Evolutionary conservation across 2,888 invertebrate species (phyloP).

Genomic region (Caenorhabditis virilis): DNA sequence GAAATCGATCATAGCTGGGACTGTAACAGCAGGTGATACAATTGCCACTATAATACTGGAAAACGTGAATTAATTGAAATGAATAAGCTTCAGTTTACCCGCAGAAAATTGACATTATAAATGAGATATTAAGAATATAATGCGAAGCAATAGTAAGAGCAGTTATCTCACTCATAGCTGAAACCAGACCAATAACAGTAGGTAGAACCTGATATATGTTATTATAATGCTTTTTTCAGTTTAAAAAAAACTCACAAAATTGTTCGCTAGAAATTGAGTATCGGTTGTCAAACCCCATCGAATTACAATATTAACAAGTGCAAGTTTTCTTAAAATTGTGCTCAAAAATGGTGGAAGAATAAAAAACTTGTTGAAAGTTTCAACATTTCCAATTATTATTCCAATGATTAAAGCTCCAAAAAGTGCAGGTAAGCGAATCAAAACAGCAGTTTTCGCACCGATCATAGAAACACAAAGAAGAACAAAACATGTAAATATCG

Average conservation of each 20-base stretch:
- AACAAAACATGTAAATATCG: constrained; percentile 28
- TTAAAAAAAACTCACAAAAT: constrained; percentile 12
- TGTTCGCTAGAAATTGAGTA: constrained; percentile 4
- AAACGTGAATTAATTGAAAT: too few relatives aligned
- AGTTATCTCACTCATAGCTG: constrained; percentile 4
- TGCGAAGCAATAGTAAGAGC: constrained; percentile 10
- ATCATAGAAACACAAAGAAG: constrained; percentile 21
- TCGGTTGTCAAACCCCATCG: constrained; percentile 19
- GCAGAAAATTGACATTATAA: constrained; percentile 10
- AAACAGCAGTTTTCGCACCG: constrained; percentile 17
- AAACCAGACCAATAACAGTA: constrained; percentile 5
- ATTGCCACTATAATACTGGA: neutral
- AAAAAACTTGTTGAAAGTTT: constrained; percentile 6
- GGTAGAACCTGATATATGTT: constrained; percentile 12
- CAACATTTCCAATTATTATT: constrained; percentile 13
- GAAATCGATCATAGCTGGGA: constrained; percentile 13
- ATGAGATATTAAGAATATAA: constrained; percentile 11
- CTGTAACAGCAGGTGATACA: constrained; percentile 16
- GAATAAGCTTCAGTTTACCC: too few relatives aligned
- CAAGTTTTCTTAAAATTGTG: constrained; percentile 12
- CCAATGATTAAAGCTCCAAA: constrained; percentile 19
- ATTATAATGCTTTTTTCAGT: too few relatives aligned
- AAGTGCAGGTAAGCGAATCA: constrained; percentile 24
- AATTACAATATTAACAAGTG: constrained; percentile 19
- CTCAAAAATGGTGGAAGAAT: constrained; percentile 8